These are phyloP conservation scores for Choreutis nemorana DNA, from an alignment of 2,888 invertebrate species.

Conservation along the genomic window DNA sequence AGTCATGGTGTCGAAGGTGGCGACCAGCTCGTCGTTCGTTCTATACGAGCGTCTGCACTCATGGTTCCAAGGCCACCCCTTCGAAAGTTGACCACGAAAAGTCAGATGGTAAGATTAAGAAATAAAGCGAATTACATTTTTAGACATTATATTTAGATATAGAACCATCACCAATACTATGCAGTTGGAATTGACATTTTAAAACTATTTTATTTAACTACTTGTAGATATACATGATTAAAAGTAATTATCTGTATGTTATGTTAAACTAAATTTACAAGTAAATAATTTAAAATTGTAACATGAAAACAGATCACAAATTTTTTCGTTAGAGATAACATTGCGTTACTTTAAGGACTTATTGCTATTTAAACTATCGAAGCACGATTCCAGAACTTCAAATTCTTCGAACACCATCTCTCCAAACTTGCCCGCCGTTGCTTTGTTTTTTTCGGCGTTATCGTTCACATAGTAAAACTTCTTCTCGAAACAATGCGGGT, in stretches of 20 bases:
- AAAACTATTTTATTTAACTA: constrained; percentile 13
- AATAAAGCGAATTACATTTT: constrained; percentile 12
- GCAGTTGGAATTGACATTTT: constrained; percentile 5
- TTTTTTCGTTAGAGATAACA: constrained; percentile 35
- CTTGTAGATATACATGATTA: constrained; percentile 28
- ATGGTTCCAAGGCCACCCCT: constrained; percentile 43
- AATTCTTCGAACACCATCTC: constrained; percentile 89
- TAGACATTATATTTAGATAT: constrained; percentile 13
- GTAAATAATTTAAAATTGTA: constrained; percentile 56
- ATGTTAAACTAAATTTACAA: constrained; percentile 29
- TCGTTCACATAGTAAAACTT: constrained; percentile 71
- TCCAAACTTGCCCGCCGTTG: constrained; percentile 70
- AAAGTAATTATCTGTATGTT: constrained; percentile 25
- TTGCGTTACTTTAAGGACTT: constrained; percentile 48
- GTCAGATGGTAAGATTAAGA: constrained; percentile 51
- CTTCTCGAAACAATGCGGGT: constrained; percentile 54
- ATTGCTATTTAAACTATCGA: constrained; percentile 68
- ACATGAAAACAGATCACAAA: constrained; percentile 55
- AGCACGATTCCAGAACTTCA: constrained; percentile 71
- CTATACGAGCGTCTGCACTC: constrained; percentile 47
- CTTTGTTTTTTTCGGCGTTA: constrained; percentile 62
- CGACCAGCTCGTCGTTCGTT: constrained; percentile 54
- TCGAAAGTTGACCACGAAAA: constrained; percentile 47
- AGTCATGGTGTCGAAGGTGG: constrained; percentile 72
- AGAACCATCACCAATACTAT: constrained; percentile 56